phyloP scores from a whole-genome alignment of 2,888 invertebrate genomes.

The Trichopria drosophilae region DNA sequence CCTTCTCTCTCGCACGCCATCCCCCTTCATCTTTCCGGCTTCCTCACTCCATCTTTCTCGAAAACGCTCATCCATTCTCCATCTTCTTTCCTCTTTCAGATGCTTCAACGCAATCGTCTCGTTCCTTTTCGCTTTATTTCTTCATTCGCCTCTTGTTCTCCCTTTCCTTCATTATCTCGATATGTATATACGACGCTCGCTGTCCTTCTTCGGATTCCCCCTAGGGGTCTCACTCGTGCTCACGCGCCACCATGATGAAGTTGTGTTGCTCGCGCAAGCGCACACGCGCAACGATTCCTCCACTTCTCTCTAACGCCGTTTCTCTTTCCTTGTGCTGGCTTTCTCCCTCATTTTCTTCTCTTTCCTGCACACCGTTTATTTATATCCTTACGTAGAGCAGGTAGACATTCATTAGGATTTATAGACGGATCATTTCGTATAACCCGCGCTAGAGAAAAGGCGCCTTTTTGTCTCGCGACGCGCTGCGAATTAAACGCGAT shows the following conservation, averaged over 20 bases:
- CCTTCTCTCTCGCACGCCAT: background rate
- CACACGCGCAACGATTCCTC: no score
- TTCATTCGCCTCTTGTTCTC: no score
- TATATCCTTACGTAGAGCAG: conserved; percentile 46
- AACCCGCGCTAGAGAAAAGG: no score
- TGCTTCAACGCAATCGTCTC: no score
- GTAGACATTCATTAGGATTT: conserved; percentile 56
- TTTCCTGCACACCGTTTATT: conserved; percentile 38
- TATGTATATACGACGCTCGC: background rate
- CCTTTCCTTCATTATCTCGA: no score
- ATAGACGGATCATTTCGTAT: conserved; percentile 54
- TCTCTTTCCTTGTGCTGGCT: conserved; percentile 5
- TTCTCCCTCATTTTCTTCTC: conserved; percentile 2
- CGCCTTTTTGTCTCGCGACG: no score
- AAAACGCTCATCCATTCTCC: no score
- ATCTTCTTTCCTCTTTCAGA: background rate
- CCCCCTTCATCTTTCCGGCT: background rate
- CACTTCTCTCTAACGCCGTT: conserved; percentile 18
- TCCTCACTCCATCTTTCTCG: conserved; percentile 1
- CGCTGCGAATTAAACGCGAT: no score
- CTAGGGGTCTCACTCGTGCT: no score
- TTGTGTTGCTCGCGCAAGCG: conserved; percentile 40
- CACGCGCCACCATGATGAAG: conserved; percentile 46
- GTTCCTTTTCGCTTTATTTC: no score
- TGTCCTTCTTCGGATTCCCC: no score